Conservation (phyloP, 1,140 invertebrate species). For the Drosophila lowei region DNA sequence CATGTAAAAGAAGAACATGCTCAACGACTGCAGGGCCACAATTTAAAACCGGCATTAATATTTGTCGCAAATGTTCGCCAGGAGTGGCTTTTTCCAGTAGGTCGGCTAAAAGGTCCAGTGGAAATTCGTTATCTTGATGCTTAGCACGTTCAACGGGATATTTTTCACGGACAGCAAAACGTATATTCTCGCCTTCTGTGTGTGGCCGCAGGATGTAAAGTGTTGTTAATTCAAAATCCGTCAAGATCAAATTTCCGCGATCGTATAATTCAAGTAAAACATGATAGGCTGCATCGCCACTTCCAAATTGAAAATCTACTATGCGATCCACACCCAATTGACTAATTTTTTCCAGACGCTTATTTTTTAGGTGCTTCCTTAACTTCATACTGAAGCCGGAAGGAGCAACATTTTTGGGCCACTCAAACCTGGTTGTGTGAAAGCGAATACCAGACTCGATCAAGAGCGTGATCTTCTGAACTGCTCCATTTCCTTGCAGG, state of each 20-base stretch:
- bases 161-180: conserved; percentile 95
- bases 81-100: conserved; percentile 88
- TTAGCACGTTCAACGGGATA: conserved; percentile 91
- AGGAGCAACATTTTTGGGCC: conserved; percentile 98
- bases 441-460: conserved; percentile 97
- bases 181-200: conserved; percentile 95
- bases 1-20: conserved; percentile 90
- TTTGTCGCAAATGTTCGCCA: conserved; percentile 92
- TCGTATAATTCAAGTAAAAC: conserved; percentile 98
- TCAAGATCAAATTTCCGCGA: conserved; percentile 97
- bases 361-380: conserved; percentile 98
- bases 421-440: conserved; percentile 97
- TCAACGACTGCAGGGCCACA: conserved; percentile 96
- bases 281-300: conserved; percentile 96
- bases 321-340: conserved; percentile 95
- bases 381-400: conserved; percentile 99
- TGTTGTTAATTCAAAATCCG: conserved; percentile 95
- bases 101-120: conserved; percentile 81
- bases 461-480: conserved; percentile 92
- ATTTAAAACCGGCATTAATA: conserved; percentile 92
- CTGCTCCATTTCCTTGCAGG: conserved; percentile 89
- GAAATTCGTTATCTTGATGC: conserved; percentile 84
- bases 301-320: conserved; percentile 97
- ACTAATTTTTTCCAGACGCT: conserved; percentile 93
- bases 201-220: conserved; percentile 96